phyloP scores from a whole-genome alignment of 2,113 vertebrate species.

The Sakesphorus luctuosus region DNA sequence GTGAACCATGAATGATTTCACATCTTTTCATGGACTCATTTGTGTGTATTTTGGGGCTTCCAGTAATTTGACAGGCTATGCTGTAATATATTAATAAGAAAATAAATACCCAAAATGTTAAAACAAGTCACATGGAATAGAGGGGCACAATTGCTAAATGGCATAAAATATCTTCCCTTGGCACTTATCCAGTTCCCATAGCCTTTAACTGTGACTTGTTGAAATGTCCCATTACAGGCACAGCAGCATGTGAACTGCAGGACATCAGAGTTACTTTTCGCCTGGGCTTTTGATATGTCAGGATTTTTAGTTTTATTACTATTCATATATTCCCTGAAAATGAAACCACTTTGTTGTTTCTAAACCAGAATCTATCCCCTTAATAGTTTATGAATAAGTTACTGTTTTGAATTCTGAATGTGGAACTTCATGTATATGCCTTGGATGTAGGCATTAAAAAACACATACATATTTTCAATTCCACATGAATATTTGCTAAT shows the following conservation, averaged over 20 bases:
- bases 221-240: conserved; percentile 47
- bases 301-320: conserved; percentile 49
- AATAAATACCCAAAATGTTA: conserved; percentile 59
- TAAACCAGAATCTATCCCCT: not conserved
- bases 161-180: conserved; percentile 62
- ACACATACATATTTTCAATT: not conserved
- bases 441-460: not conserved
- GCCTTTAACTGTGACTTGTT: conserved; percentile 45
- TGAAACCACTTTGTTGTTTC: conserved; percentile 27
- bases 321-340: conserved; percentile 53
- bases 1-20: not conserved
- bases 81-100: conserved; percentile 38
- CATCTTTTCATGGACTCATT: not conserved
- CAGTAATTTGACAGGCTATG: conserved; percentile 61
- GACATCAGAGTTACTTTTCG: conserved; percentile 45
- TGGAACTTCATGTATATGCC: not conserved
- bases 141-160: conserved; percentile 51
- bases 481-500: not conserved
- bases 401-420: conserved; percentile 35
- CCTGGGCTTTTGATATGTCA: conserved; percentile 30
- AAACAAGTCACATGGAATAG: conserved; percentile 23
- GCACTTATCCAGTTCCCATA: conserved; percentile 60
- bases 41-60: conserved; percentile 51
- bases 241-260: conserved; percentile 43
- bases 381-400: conserved; percentile 36